These are phyloP conservation scores for Xenopus borealis DNA, from an alignment of 2,113 vertebrate species.

Conservation along the genomic window DNA sequence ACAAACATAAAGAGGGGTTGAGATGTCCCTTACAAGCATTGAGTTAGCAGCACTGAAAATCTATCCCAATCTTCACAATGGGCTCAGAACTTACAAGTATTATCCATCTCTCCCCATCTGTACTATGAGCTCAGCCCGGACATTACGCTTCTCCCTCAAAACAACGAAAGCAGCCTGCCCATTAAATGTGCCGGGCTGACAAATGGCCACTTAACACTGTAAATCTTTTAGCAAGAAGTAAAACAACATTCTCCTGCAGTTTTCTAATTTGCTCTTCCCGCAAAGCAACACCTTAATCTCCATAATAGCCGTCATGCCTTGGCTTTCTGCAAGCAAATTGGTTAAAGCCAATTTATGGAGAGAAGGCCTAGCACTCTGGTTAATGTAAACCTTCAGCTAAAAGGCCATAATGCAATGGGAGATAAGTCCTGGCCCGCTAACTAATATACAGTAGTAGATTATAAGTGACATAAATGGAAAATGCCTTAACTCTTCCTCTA, in stretches of 20 bases:
- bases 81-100: no score
- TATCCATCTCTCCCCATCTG: no score
- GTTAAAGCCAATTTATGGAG: neutral
- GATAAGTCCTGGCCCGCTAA: neutral
- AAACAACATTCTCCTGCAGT: neutral
- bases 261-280: neutral
- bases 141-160: no score
- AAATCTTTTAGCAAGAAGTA: neutral
- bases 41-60: no score
- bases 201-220: neutral
- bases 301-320: neutral
- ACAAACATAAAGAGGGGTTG: no score
- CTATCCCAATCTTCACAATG: no score
- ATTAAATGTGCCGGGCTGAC: no score
- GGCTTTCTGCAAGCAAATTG: neutral
- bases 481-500: neutral
- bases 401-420: neutral
- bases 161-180: no score
- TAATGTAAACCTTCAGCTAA: neutral
- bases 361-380: neutral
- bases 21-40: no score
- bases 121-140: no score
- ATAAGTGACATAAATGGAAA: neutral
- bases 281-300: neutral
- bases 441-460: neutral